Conservation (phyloP, 1,140 invertebrate genomes). For the Vollenhovia emeryi region DNA sequence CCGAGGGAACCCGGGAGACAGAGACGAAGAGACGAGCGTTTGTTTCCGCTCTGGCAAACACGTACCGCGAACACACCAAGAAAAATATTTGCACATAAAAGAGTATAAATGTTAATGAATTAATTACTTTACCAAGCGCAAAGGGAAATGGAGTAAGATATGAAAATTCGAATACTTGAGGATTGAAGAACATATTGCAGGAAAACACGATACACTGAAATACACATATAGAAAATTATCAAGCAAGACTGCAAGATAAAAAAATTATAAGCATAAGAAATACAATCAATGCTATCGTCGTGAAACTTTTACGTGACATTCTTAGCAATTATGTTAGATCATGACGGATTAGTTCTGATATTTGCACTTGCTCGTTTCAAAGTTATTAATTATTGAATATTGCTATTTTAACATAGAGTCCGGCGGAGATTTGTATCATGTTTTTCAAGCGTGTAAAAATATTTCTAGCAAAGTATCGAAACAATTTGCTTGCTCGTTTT, state of each 20-base stretch:
- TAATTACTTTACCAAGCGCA: background rate
- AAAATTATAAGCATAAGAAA: background rate
- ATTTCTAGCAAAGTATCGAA: no score
- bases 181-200: background rate
- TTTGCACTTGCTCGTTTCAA: no score
- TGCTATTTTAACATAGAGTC: no score
- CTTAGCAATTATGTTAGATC: no score
- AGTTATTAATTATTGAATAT: no score
- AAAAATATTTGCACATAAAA: constrained; percentile 2
- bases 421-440: no score
- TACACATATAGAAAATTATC: background rate
- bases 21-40: constrained; percentile 27
- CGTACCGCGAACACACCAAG: background rate
- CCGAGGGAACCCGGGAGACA: constrained; percentile 1
- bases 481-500: no score
- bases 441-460: no score
- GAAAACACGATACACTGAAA: no score
- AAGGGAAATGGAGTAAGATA: background rate
- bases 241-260: background rate
- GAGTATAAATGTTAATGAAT: background rate
- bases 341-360: no score
- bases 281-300: no score
- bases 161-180: background rate
- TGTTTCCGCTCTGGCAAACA: constrained; percentile 19
- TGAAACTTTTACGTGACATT: no score